Evolutionary conservation across 2,113 vertebrate species (phyloP).

Genomic region (Hymenochirus boettgeri): DNA sequence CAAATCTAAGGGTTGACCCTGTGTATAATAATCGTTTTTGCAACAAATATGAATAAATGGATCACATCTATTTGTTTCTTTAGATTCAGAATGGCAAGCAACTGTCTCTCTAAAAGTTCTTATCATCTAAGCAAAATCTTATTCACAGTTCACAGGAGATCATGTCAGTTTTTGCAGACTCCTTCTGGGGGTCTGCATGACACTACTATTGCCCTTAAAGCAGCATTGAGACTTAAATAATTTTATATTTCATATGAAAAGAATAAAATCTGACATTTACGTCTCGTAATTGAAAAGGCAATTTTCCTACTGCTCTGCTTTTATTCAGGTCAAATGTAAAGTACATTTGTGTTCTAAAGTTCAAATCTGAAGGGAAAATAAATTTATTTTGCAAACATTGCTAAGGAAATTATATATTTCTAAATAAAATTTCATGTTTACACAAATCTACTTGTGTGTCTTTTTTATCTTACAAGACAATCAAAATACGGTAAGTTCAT

Average conservation of each 20-base stretch:
- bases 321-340: not conserved
- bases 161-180: constrained; percentile 35
- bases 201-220: constrained; percentile 20
- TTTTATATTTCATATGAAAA: not conserved
- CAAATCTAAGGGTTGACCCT: no score
- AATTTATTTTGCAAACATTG: no score
- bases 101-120: constrained; percentile 3
- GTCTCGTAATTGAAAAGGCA: not conserved
- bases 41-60: no score
- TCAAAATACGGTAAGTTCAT: no score
- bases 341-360: not conserved
- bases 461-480: no score
- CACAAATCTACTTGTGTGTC: no score
- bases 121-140: constrained; percentile 11
- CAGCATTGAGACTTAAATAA: constrained; percentile 1
- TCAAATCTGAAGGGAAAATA: not conserved
- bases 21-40: no score
- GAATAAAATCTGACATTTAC: constrained; percentile 18
- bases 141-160: constrained; percentile 21
- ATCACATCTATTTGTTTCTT: no score
- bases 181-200: constrained; percentile 30
- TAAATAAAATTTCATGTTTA: no score
- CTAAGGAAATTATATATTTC: no score
- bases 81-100: no score
- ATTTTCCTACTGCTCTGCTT: constrained; percentile 4